phyloP scores from a whole-genome alignment of 2,888 invertebrate genomes.

The Liodrosophila aerea region DNA sequence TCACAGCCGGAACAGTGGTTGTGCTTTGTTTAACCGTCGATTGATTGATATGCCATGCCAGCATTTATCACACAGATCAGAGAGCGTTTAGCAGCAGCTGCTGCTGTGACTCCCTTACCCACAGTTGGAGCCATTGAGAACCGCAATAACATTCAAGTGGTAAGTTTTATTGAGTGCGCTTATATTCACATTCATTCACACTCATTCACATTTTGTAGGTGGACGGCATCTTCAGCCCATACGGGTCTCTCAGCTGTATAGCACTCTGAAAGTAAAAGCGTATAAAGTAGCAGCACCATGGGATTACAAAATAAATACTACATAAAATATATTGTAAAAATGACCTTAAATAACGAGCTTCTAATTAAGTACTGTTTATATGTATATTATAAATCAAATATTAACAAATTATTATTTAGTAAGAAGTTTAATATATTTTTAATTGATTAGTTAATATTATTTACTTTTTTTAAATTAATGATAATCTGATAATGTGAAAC shows the following conservation, averaged over 20 bases:
- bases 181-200: slow-evolving; percentile 10
- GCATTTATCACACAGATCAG: slow-evolving; percentile 16
- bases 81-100: slow-evolving; percentile 21
- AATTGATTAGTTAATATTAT: background rate
- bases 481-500: too few species aligned
- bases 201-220: slow-evolving; percentile 29
- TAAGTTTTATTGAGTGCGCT: slow-evolving; percentile 35
- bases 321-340: background rate
- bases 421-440: background rate
- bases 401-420: too few species aligned
- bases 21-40: slow-evolving; percentile 1
- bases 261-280: background rate
- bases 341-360: too few species aligned
- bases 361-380: too few species aligned
- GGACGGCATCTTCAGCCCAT: slow-evolving; percentile 10
- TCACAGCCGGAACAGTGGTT: slow-evolving; percentile 6
- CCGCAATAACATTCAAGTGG: slow-evolving; percentile 27
- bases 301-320: too few species aligned
- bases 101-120: slow-evolving; percentile 13
- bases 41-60: slow-evolving; percentile 51
- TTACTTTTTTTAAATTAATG: too few species aligned
- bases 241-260: background rate
- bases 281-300: background rate
- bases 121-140: slow-evolving; percentile 3
- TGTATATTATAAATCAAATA: too few species aligned